A percentile compares a stretch with the other conserved stretches of the same genome.
Conservation (phyloP, 1,140 invertebrate genomes). For the Drosophila persimilis region DNA sequence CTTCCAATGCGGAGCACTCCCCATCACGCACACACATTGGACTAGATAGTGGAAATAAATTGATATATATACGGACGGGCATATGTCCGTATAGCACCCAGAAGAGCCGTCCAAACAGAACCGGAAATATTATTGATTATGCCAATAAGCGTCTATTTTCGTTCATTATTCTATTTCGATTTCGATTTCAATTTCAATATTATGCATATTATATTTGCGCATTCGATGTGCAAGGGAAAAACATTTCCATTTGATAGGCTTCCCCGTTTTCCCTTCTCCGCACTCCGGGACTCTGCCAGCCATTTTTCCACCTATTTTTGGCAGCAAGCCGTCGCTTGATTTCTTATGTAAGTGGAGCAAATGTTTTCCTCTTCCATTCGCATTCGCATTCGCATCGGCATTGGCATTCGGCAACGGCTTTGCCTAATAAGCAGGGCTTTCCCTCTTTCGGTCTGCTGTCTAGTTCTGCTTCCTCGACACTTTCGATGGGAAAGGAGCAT, state of each 20-base stretch:
- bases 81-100: neutral
- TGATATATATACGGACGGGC: neutral
- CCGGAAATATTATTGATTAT: constrained; percentile 76
- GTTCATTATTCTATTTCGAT: constrained; percentile 54
- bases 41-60: constrained; percentile 33
- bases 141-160: constrained; percentile 56
- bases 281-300: neutral
- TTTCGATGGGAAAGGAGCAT: constrained; percentile 42
- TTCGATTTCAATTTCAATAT: constrained; percentile 58
- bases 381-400: constrained; percentile 17
- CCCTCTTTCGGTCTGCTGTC: constrained; percentile 32
- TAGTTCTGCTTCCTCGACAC: constrained; percentile 57
- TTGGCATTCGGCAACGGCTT: constrained; percentile 20
- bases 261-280: neutral
- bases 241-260: constrained; percentile 67
- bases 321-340: constrained; percentile 50
- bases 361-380: constrained; percentile 27
- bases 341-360: constrained; percentile 70
- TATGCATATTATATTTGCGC: constrained; percentile 23
- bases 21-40: constrained; percentile 26
- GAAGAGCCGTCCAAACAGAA: constrained; percentile 25
- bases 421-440: constrained; percentile 46
- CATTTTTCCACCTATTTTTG: constrained; percentile 54
- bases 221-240: constrained; percentile 49
- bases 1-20: constrained; percentile 26